Evolutionary conservation across 1,140 invertebrate genomes (phyloP).

Genomic region (Eulimnadia texana): DNA sequence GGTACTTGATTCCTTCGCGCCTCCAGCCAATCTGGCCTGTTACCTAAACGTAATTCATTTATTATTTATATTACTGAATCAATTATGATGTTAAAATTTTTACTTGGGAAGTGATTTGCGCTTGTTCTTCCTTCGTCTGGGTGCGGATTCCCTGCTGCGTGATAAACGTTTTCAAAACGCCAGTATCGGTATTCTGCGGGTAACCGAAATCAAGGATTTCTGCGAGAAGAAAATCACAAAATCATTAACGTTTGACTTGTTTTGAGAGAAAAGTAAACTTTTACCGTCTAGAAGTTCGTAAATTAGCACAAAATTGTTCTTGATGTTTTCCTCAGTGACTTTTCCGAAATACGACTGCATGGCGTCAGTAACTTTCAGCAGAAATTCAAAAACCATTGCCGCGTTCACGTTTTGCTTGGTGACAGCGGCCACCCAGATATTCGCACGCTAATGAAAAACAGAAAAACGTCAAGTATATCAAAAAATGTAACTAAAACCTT

Average conservation of each 20-base stretch:
- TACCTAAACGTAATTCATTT: constrained; percentile 35
- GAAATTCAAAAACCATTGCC: constrained; percentile 99
- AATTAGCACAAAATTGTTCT: constrained; percentile 99
- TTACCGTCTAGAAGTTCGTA: constrained; percentile 96
- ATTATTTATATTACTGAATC: not conserved
- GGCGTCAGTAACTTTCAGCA: constrained; percentile 97
- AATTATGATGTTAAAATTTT: not conserved
- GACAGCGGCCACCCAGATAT: constrained; percentile 98
- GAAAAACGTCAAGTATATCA: constrained; percentile 14
- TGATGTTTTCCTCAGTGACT: constrained; percentile 99
- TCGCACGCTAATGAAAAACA: constrained; percentile 51
- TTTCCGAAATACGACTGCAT: constrained; percentile 99
- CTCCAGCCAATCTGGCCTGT: constrained; percentile 99
- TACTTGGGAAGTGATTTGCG: constrained; percentile 94
- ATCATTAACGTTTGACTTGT: constrained; percentile 3
- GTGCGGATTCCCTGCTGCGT: constrained; percentile 99
- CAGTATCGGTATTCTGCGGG: constrained; percentile 98
- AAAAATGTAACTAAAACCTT: no score
- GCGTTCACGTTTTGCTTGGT: constrained; percentile 99
- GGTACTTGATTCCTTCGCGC: constrained; percentile 96
- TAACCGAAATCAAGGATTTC: constrained; percentile 99
- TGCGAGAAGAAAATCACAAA: constrained; percentile 27
- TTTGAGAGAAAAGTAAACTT: no score
- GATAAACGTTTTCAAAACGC: constrained; percentile 97
- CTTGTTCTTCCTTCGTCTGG: constrained; percentile 96